Evolutionary conservation across 2,888 invertebrate species (phyloP).

Genomic region (Xanthorhoe spadicearia): DNA sequence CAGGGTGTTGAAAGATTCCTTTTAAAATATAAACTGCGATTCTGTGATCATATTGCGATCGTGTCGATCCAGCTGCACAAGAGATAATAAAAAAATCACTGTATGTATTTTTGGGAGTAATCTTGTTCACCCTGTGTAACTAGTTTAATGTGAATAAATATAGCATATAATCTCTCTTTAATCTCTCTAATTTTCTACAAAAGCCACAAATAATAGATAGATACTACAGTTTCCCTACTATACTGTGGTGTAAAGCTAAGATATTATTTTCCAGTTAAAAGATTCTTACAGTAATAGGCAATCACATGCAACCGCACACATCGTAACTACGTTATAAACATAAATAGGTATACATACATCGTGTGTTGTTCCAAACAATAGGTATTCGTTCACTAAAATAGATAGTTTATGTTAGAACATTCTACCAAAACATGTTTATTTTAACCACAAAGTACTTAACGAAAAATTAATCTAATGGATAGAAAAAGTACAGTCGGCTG

Average conservation of each 20-base stretch:
- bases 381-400: conserved; percentile 24
- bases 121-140: no score
- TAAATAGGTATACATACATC: background rate
- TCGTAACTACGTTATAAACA: conserved; percentile 6
- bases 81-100: no score
- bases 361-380: conserved; percentile 21
- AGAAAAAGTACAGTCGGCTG: background rate
- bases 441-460: conserved; percentile 1
- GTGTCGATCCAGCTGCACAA: no score
- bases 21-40: conserved; percentile 8
- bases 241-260: no score
- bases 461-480: background rate
- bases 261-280: no score
- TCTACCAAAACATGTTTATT: conserved; percentile 2
- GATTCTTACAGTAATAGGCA: no score
- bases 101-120: no score
- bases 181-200: conserved; percentile 9
- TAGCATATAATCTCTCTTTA: background rate
- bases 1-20: conserved; percentile 15
- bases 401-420: conserved; percentile 32
- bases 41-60: no score
- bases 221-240: no score
- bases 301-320: background rate
- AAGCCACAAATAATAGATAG: no score
- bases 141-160: background rate